phyloP scores from a whole-genome alignment of 2,113 vertebrate species.

The Trichechus manatus region DNA sequence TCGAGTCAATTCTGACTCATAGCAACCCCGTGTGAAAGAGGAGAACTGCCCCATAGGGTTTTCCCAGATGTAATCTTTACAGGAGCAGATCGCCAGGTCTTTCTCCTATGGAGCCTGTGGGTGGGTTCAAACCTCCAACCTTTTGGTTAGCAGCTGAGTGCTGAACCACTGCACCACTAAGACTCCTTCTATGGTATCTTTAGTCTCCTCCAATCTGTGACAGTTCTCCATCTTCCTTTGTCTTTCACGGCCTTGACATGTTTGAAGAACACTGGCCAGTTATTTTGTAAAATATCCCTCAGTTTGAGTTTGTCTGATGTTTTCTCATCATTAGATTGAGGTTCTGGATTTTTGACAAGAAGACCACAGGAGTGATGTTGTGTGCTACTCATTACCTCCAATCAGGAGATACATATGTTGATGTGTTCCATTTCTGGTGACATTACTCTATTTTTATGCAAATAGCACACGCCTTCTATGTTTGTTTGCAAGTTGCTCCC shows the following conservation, averaged over 20 bases:
- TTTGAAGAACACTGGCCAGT: too few species aligned
- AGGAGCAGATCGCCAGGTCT: neutral
- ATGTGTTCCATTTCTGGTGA: neutral
- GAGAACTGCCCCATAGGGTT: neutral
- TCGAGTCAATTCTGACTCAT: too few species aligned
- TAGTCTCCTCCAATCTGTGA: neutral
- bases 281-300: too few species aligned
- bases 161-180: neutral
- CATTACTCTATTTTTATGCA: neutral
- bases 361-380: rapidly evolving
- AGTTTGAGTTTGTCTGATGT: neutral
- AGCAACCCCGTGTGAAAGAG: too few species aligned
- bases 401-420: rapidly evolving
- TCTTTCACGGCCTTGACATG: neutral
- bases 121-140: neutral
- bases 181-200: neutral
- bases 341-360: neutral
- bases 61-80: neutral
- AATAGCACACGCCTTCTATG: too few species aligned
- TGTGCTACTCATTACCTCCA: rapidly evolving
- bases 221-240: neutral
- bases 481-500: too few species aligned
- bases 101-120: neutral
- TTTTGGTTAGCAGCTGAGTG: too few species aligned
- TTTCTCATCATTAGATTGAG: neutral